Base-by-base conservation (phyloP, 2,113 vertebrate genomes). In the Urocolius indicus region DNA sequence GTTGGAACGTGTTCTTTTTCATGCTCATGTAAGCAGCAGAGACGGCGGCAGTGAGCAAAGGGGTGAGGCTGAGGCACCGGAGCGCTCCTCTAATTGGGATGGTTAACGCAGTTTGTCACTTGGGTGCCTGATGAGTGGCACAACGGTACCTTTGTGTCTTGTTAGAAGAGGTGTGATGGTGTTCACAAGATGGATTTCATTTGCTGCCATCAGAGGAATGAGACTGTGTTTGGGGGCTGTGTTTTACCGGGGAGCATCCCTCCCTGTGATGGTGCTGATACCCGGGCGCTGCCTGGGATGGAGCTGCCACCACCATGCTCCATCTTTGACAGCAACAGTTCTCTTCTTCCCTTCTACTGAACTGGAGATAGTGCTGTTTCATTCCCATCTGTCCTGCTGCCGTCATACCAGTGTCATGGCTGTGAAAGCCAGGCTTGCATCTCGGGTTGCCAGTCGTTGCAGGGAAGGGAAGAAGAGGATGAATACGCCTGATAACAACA, bases 11-110 rank as follows among this genome's bases (percentile, higher is more conserved):
- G 46, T 26, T 67, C 3, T 68, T 92, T 67, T 46, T 80, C 48
- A 13, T 6, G 4, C 41, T 87, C 24, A 0, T 1, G 3, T 43
- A 30, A 58, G 41, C 20, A 13, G 55, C 6, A 3, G 77, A 36
- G 58, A 13, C 18, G 0, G 2, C 10, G 2, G 46, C 11, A 2
- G 0, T 1, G 54, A 55, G 51, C 1, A n/a, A 26, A 30, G 74
- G 24, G 72, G 34, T 34, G 67, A 87, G 72, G 30, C 32, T 7
- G 69, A n/a, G 72, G 63, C 63, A 20, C 32, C 4, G 16, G 23
- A 67, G 36, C 7, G 1, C 72, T 73, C 29, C 71, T 26, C 38
- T 57, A 1, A 16, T 23, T 11, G 48, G n/a, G 73, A 12, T 5
- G 5, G 30, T 69, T 55, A 27, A 38, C 21, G 30, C 30, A 8